phyloP scores from a whole-genome alignment of 2,888 invertebrate species.

The Oxystoma pomonae region DNA sequence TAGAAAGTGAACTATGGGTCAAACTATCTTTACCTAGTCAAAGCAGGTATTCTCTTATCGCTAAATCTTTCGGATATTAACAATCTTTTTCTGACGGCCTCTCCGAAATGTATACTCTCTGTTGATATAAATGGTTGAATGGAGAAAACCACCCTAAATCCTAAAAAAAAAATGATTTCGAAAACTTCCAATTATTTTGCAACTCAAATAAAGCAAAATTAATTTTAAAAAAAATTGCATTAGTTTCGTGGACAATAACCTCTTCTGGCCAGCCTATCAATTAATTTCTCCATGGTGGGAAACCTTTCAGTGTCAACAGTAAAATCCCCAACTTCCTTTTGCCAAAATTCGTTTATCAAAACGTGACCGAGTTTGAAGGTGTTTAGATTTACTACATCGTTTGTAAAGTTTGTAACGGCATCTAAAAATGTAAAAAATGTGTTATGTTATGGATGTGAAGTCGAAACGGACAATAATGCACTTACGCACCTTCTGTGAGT shows the following conservation, averaged over 20 bases:
- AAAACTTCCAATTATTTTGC: no score
- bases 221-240: no score
- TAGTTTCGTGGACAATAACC: no score
- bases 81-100: constrained; percentile 70
- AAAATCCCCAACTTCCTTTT: constrained; percentile 80
- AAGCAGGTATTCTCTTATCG: constrained; percentile 74
- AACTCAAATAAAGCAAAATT: no score
- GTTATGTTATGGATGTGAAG: neutral
- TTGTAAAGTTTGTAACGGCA: constrained; percentile 76
- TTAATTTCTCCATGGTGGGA: constrained; percentile 70
- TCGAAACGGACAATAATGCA: no score
- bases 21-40: constrained; percentile 53
- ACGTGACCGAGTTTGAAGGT: constrained; percentile 77
- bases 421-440: constrained; percentile 33
- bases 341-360: constrained; percentile 78
- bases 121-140: constrained; percentile 88
- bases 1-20: no score
- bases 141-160: constrained; percentile 84
- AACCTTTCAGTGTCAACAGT: constrained; percentile 75
- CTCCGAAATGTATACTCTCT: constrained; percentile 77
- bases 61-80: constrained; percentile 76
- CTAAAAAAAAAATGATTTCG: neutral
- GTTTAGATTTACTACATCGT: constrained; percentile 73
- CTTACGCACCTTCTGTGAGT: constrained; percentile 56
- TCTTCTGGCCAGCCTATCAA: constrained; percentile 74